phyloP scores from a whole-genome alignment of 2,797 vertebrate genomes.

The Myoxocephalus aenaeus region DNA sequence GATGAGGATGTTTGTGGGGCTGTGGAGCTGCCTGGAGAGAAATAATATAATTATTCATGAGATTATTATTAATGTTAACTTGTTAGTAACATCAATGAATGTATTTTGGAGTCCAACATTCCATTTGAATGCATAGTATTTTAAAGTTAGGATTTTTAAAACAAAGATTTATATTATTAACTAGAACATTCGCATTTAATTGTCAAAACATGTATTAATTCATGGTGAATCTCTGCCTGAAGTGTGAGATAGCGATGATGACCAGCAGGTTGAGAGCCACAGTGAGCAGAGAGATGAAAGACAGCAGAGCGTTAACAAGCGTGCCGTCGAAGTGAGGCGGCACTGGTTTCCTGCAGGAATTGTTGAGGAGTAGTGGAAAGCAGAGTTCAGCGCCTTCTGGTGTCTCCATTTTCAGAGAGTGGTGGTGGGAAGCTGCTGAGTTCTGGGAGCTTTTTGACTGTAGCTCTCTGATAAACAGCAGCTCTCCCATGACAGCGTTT shows the following conservation, averaged over 20 bases:
- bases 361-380: constrained; percentile 6
- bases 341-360: constrained; percentile 3
- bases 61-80: not conserved
- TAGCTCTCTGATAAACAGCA: not conserved
- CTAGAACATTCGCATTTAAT: not conserved
- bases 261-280: not conserved
- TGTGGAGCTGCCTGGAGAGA: constrained; percentile 35
- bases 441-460: not conserved
- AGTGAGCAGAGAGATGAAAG: no score
- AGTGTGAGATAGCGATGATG: constrained; percentile 35
- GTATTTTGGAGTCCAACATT: not conserved
- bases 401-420: not conserved
- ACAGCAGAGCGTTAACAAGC: constrained; percentile 4
- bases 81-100: not conserved
- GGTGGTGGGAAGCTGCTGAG: not conserved
- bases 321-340: not conserved
- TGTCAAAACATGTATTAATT: not conserved
- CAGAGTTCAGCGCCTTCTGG: not conserved
- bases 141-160: not conserved
- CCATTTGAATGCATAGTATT: not conserved
- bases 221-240: constrained; percentile 1
- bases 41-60: not conserved
- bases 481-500: not conserved
- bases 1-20: constrained; percentile 38
- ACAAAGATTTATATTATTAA: not conserved